Conservation (phyloP, 2,113 vertebrate species). For the human region GRCh38 chr13:49944001-49944500, state of each 20-base stretch:
- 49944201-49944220: no score
- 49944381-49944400: neutral
- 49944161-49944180: no score
- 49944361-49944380: neutral
- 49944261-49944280: neutral
- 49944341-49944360: neutral
- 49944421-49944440: neutral
- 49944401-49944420: neutral
- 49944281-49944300: neutral
- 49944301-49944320: neutral
- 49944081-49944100: no score
- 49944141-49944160: no score
- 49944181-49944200: no score
- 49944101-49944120: no score
- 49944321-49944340: neutral
- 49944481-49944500: neutral
- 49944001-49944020: no score
- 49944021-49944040: no score
- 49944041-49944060: no score
- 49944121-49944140: no score
- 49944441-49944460: neutral
- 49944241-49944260: neutral
- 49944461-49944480: neutral
- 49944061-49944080: no score
- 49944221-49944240: neutral